These are phyloP conservation scores for Actinopyga echinites DNA, from an alignment of 53 echinoderm and acorn worm species.

Conservation along the genomic window DNA sequence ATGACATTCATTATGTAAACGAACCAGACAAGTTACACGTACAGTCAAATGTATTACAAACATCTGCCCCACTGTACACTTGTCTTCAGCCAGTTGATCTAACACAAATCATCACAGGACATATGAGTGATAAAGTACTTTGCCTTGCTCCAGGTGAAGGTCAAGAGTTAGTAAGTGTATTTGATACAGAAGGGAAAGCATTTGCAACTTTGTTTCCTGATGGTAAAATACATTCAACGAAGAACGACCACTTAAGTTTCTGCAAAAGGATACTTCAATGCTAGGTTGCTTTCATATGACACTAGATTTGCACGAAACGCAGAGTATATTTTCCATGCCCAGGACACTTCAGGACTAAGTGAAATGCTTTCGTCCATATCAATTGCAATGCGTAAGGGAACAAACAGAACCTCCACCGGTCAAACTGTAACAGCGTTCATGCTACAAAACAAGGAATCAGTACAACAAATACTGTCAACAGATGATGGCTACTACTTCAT, in stretches of 20 bases:
- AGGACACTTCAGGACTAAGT: conserved; percentile 61
- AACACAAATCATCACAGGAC: conserved; percentile 44
- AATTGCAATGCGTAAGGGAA: conserved; percentile 73
- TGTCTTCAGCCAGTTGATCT: conserved; percentile 64
- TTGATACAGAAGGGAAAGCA: conserved; percentile 61
- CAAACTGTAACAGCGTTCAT: conserved; percentile 36
- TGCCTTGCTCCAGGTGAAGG: conserved; percentile 72
- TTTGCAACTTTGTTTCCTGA: conserved; percentile 72
- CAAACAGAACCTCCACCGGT: conserved; percentile 30
- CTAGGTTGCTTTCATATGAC: conserved; percentile 67
- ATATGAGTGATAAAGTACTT: conserved; percentile 52
- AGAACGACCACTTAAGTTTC: conserved; percentile 52
- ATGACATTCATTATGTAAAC: too few species aligned
- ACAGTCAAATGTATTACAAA: not conserved
- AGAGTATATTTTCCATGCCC: conserved; percentile 78
- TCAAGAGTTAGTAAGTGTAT: conserved; percentile 57
- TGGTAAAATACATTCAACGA: conserved; percentile 66
- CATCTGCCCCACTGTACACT: conserved; percentile 46
- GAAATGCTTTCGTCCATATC: conserved; percentile 71
- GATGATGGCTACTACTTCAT: conserved; percentile 51
- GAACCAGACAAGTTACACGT: not conserved
- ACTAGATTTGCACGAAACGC: conserved; percentile 72
- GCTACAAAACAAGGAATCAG: conserved; percentile 46
- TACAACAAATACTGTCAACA: conserved; percentile 44
- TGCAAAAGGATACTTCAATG: conserved; percentile 63